Base-by-base conservation (phyloP, 2,888 invertebrate genomes). In the Archaeoteleia sp. region DNA sequence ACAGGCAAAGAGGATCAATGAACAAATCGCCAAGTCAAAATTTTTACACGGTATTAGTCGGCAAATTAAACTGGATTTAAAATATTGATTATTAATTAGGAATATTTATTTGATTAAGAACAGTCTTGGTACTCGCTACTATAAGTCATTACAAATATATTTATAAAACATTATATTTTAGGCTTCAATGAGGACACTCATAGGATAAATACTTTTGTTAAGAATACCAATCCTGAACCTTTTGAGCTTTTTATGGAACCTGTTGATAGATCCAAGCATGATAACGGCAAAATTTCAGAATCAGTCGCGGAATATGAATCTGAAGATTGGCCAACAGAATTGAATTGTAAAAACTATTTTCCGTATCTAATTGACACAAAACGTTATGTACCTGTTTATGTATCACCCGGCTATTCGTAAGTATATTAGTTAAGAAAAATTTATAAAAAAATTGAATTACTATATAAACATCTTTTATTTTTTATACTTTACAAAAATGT, bases 321-420 rank as follows among this genome's bases (percentile, higher is more conserved):
- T 8, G 58, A 74, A 51, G 62, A 68, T 51, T 81, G 81, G 81
- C 77, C 78, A n/a, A 71, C 67, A 20, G 53, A 74, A 15, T 61
- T 67, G 6, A 74, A 76, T 12, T 81, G 81, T 49, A 68, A 73
- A 32, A 74, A 60, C 9, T 71, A 71, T 30, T 66, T 68, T 39
- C 53, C 73, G 14, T 55, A 71, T 14, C 14, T 70, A 2, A 48
- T 54, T 6, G 74, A 78, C 35, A 71, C 72, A 8, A 75, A 74
- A 23, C 71, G 74, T 57, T 80, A 92, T 70, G 88, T 91, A 46
- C 91, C 91, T 8, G 87, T 91, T 9, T 92, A 92, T 85, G 84
- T 94, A 75, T 90, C 93, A 0, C 91, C 92, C 53, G 92, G 93
- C 54, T 90, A 90, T 81, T 88, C 89, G 92, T 93, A 86, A 87